Evolutionary conservation across 2,888 invertebrate species (phyloP).

Genomic region (Pycnomerus fuliginosus): DNA sequence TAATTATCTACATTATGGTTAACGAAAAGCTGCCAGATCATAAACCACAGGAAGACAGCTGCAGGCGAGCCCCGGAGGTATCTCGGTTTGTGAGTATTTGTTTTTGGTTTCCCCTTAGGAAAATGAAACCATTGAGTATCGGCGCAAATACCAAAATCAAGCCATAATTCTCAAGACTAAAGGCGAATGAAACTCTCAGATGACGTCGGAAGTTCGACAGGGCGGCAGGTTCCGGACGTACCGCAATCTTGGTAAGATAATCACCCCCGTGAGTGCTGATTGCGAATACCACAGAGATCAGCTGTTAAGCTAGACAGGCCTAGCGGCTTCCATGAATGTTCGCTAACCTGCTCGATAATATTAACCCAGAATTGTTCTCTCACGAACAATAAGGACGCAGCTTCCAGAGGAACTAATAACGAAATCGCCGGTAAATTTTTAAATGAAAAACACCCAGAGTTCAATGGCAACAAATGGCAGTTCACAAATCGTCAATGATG

Average conservation of each 20-base stretch:
- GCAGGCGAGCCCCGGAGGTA: slow-evolving; percentile 1
- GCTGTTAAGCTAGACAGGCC: slow-evolving; percentile 32
- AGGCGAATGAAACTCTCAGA: slow-evolving; percentile 21
- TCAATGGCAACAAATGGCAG: too few species aligned
- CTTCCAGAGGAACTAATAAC: too few species aligned
- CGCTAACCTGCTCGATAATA: slow-evolving; percentile 16
- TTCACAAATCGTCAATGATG: too few species aligned
- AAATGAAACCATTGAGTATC: slow-evolving; percentile 26
- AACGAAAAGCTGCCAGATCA: too few species aligned
- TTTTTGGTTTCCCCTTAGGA: slow-evolving; percentile 25
- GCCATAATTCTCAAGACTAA: slow-evolving; percentile 32
- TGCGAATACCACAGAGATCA: slow-evolving; percentile 41
- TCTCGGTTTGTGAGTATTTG: slow-evolving; percentile 13
- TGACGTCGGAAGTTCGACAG: slow-evolving; percentile 25
- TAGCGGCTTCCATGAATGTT: slow-evolving; percentile 15
- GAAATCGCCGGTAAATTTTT: too few species aligned
- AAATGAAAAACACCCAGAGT: too few species aligned
- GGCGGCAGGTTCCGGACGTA: slow-evolving; percentile 28
- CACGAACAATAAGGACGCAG: too few species aligned
- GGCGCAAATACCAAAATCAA: slow-evolving; percentile 31
- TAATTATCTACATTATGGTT: too few species aligned
- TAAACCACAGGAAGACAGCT: too few species aligned
- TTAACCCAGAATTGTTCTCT: slow-evolving; percentile 8
- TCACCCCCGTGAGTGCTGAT: slow-evolving; percentile 45
- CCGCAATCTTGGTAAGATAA: slow-evolving; percentile 40